Evolutionary conservation across 2,797 vertebrate genomes (phyloP).

Genomic region (Tachyglossus aculeatus): DNA sequence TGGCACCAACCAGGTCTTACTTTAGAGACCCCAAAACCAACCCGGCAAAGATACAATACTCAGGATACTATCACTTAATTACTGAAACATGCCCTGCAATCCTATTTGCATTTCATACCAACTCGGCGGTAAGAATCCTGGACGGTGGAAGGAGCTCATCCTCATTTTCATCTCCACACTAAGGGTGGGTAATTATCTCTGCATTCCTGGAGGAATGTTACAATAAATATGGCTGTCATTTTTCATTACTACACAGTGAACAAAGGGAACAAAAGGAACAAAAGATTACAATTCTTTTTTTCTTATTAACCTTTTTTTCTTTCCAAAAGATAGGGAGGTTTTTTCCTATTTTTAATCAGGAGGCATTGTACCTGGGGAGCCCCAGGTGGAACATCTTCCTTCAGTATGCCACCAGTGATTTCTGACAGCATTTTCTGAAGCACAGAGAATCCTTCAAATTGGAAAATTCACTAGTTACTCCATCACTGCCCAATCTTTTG

Average conservation of each 20-base stretch:
- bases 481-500: not conserved
- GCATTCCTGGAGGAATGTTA: conserved; percentile 63
- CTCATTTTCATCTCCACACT: conserved; percentile 29
- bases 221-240: conserved; percentile 69
- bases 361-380: too few relatives aligned
- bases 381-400: not conserved
- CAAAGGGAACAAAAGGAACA: conserved; percentile 68
- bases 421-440: not conserved
- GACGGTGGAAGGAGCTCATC: conserved; percentile 19
- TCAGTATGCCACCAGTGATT: not conserved
- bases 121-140: not conserved
- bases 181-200: conserved; percentile 63
- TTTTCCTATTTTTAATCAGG: too few relatives aligned
- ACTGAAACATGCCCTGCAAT: not conserved
- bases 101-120: not conserved
- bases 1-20: not conserved
- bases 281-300: not conserved
- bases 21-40: not conserved
- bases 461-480: not conserved
- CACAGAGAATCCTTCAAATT: not conserved
- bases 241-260: conserved; percentile 59
- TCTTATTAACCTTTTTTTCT: not conserved
- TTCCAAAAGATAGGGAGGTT: too few relatives aligned
- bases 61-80: conserved; percentile 10
- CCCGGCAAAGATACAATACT: not conserved